Conservation (phyloP, 2,113 vertebrate genomes). For the Aphyosemion australe region DNA sequence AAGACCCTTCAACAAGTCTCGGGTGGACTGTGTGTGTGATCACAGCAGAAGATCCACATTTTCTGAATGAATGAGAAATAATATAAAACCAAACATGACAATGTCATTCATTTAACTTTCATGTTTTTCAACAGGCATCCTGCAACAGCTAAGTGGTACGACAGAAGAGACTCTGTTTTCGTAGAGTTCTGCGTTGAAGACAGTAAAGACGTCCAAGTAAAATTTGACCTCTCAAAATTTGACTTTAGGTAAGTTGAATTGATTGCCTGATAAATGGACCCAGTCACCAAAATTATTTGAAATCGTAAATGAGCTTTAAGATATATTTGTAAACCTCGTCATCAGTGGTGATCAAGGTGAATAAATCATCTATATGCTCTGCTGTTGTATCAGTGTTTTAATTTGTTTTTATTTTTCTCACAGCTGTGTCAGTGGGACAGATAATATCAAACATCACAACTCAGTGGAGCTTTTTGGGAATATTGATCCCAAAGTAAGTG, state of each 20-base stretch:
- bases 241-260: slow-evolving; percentile 85
- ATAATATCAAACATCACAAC: slow-evolving; percentile 92
- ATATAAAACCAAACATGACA: too few species aligned
- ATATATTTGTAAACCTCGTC: not conserved
- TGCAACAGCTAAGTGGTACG: slow-evolving; percentile 97
- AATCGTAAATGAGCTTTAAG: not conserved
- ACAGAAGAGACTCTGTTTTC: slow-evolving; percentile 94
- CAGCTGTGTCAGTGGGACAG: slow-evolving; percentile 93
- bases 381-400: not conserved
- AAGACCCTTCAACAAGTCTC: too few species aligned
- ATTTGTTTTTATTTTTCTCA: slow-evolving; percentile 29
- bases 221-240: slow-evolving; percentile 91
- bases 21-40: too few species aligned
- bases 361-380: not conserved
- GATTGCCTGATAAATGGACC: not conserved
- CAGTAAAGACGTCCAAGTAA: slow-evolving; percentile 93
- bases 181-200: slow-evolving; percentile 97
- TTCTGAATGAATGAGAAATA: too few species aligned
- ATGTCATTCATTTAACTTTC: not conserved
- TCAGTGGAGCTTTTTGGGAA: slow-evolving; percentile 93
- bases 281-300: not conserved
- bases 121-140: slow-evolving; percentile 81
- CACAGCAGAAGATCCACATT: not conserved
- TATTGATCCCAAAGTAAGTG: slow-evolving; percentile 94
- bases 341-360: not conserved